phyloP scores from a whole-genome alignment of 1,140 invertebrate genomes.

The Micrasema minimum region DNA sequence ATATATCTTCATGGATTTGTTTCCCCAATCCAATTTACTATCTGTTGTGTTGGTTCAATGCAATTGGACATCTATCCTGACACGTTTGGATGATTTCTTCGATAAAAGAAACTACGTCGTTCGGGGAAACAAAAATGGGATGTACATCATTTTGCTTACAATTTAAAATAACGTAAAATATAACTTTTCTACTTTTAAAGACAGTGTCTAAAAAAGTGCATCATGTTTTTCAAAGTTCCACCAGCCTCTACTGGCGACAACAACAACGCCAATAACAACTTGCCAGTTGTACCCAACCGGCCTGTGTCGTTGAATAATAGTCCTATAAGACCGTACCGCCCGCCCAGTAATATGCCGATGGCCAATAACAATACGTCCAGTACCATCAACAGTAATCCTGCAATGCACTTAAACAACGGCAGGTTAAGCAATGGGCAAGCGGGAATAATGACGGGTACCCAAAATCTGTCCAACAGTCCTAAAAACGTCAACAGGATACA shows the following conservation, averaged over 20 bases:
- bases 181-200: neutral
- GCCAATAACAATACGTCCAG: slow-evolving; percentile 14
- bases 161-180: slow-evolving; percentile 27
- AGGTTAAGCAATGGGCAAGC: slow-evolving; percentile 1
- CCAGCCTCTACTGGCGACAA: slow-evolving; percentile 28
- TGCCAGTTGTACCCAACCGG: slow-evolving; percentile 14
- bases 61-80: neutral
- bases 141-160: neutral
- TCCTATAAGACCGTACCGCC: slow-evolving; percentile 18
- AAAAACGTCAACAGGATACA: slow-evolving; percentile 14
- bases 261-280: slow-evolving; percentile 43
- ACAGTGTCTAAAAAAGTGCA: neutral
- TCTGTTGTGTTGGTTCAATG: slow-evolving; percentile 11
- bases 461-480: slow-evolving; percentile 7
- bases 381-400: neutral
- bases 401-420: neutral
- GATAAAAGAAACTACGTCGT: neutral
- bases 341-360: slow-evolving; percentile 21
- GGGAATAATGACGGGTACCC: neutral
- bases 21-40: slow-evolving; percentile 25
- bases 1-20: slow-evolving; percentile 37
- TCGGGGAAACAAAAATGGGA: neutral
- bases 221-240: slow-evolving; percentile 44
- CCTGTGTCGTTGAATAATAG: slow-evolving; percentile 27
- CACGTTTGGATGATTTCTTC: slow-evolving; percentile 3